These are phyloP conservation scores for Sthenelais limicola DNA, from an alignment of 2,888 invertebrate species.

Conservation along the genomic window DNA sequence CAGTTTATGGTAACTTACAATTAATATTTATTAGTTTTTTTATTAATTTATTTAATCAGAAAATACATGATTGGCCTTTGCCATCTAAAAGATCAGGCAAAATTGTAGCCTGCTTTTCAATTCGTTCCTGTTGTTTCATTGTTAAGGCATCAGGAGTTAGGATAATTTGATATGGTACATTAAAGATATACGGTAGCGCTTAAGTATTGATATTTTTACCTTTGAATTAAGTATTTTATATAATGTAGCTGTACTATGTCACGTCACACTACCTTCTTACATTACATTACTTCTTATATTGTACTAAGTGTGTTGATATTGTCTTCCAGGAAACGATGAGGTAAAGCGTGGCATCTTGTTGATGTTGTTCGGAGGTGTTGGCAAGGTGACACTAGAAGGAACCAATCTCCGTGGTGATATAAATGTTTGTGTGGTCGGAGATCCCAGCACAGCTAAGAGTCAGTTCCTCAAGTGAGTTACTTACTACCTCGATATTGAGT, in stretches of 20 bases:
- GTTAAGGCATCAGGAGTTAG: not conserved
- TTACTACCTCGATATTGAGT: not conserved
- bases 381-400: constrained; percentile 91
- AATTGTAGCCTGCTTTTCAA: too few relatives aligned
- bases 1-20: constrained; percentile 82
- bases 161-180: not conserved
- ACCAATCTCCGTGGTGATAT: constrained; percentile 96
- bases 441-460: constrained; percentile 98
- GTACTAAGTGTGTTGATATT: too few relatives aligned
- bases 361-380: constrained; percentile 97
- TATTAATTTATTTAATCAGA: too few relatives aligned
- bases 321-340: constrained; percentile 84
- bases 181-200: not conserved
- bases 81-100: too few relatives aligned
- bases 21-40: too few relatives aligned
- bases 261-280: not conserved
- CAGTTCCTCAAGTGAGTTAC: constrained; percentile 92
- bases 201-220: not conserved
- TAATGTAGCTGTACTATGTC: not conserved
- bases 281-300: too few relatives aligned
- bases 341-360: constrained; percentile 90
- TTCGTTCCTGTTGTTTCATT: not conserved
- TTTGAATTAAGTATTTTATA: not conserved
- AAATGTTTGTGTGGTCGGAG: constrained; percentile 98
- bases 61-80: too few relatives aligned